Evolutionary conservation across 2,113 vertebrate species (phyloP), one percentile per base, ranked within the genome.

Genomic region (Coracopsis vasa): DNA sequence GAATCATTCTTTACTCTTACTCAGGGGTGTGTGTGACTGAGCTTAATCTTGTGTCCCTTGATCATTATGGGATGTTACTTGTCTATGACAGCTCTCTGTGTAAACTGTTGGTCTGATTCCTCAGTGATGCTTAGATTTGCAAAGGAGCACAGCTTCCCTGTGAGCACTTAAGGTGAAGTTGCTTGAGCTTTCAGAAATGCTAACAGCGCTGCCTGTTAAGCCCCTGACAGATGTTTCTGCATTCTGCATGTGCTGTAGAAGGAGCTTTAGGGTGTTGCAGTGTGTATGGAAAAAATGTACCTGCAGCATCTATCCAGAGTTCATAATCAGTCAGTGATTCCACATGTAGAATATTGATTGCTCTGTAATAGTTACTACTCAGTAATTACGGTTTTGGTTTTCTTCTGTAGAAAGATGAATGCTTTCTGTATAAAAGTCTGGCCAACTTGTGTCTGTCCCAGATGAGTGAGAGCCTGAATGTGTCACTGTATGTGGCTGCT

Each of bases 401-500:
- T 69, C n/a, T 80, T n/a, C 2, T 10, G 53, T 6, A 53, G 17
- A 10, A 62, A 45, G 74, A 48, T 31, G 47, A 54, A 56, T 1
- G 1, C 44, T 84, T 62, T 53, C 45, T 77, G 5, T 56, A 2
- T 41, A 14, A 9, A n/a, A 80, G 24, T 31, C 42, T 85, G 56
- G 23, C 47, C 58, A 37, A 7, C 31, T 31, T 1, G 1, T 60
- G 51, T 25, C 18, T 0, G 0, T 41, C n/a, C 27, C 35, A 8
- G 74, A 4, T 14, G 35, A 14, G 33, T 14, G 70, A 29, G 33
- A 29, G 39, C 23, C 23, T 5, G 35, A 0, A 3, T 4, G 19
- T 54, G 29, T 39, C 64, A 5, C 8, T 3, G 37, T 18, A 16
- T 5, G 3, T 27, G 10, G 14, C 18, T 27, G 19, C 39, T 11